Evolutionary conservation across 2,888 invertebrate genomes (phyloP).

Genomic region (Erannis defoliaria): DNA sequence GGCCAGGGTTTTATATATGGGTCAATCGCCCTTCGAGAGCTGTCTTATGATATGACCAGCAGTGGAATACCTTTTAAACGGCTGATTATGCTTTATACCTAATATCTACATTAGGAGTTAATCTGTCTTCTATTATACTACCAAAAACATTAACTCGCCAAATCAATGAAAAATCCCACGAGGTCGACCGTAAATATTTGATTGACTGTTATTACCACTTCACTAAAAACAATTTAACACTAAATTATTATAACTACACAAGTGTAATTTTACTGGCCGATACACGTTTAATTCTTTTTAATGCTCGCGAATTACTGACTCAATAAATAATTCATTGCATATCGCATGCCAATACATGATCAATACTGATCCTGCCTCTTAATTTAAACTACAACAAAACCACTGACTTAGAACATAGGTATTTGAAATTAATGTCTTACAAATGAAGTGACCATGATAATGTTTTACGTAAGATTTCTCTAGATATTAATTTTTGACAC

Average conservation of each 20-base stretch:
- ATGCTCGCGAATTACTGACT: background rate
- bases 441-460: constrained; percentile 6
- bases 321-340: background rate
- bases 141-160: no score
- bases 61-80: no score
- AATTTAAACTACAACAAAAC: constrained; percentile 14
- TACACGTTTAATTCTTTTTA: background rate
- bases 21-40: no score
- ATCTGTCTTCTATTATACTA: no score
- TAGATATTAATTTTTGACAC: background rate
- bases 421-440: constrained; percentile 3
- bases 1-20: no score
- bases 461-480: background rate
- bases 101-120: no score
- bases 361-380: constrained; percentile 8
- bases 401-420: constrained; percentile 14
- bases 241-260: background rate
- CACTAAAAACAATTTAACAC: no score
- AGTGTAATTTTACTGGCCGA: background rate
- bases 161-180: no score
- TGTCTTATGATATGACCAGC: no score
- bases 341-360: background rate
- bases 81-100: no score
- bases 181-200: no score
- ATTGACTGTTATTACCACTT: no score